These are phyloP conservation scores for Nebria ingens DNA, from an alignment of 1,140 invertebrate species.

Conservation along the genomic window DNA sequence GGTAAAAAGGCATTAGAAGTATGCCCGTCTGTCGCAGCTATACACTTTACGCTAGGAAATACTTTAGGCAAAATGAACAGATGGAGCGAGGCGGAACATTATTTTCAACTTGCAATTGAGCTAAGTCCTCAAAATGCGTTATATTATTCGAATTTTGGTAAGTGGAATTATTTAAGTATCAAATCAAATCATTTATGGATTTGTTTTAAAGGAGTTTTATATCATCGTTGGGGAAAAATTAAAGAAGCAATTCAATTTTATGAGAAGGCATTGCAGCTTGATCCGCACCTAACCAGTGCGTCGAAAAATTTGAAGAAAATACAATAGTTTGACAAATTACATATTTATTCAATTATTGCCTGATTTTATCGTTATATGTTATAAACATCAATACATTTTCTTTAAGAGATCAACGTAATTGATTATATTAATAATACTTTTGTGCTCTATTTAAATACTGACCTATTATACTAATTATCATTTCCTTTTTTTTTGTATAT, in stretches of 20 bases:
- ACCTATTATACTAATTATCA: not conserved
- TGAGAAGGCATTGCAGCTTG: slow-evolving; percentile 57
- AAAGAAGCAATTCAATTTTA: slow-evolving; percentile 66
- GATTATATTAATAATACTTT: slow-evolving; percentile 6
- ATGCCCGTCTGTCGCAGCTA: slow-evolving; percentile 57
- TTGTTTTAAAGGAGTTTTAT: slow-evolving; percentile 67
- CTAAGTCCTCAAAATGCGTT: slow-evolving; percentile 55
- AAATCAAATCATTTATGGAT: not conserved
- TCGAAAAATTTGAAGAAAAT: slow-evolving; percentile 52
- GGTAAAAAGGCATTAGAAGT: slow-evolving; percentile 56
- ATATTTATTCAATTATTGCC: slow-evolving; percentile 5
- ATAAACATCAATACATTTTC: not conserved
- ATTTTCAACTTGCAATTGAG: slow-evolving; percentile 67
- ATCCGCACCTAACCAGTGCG: slow-evolving; percentile 55
- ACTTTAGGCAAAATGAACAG: slow-evolving; percentile 71
- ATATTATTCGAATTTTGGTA: slow-evolving; percentile 80
- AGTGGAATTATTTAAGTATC: slow-evolving; percentile 19
- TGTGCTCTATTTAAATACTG: not conserved
- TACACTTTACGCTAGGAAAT: slow-evolving; percentile 83
- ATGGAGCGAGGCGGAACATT: slow-evolving; percentile 66
- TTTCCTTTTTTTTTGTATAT: not conserved
- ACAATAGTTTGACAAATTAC: not conserved
- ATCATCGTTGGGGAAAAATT: slow-evolving; percentile 84
- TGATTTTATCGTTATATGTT: slow-evolving; percentile 1
- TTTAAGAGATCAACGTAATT: not conserved